Conservation (phyloP, 2,888 invertebrate species). For the Linnaemya tessellans region DNA sequence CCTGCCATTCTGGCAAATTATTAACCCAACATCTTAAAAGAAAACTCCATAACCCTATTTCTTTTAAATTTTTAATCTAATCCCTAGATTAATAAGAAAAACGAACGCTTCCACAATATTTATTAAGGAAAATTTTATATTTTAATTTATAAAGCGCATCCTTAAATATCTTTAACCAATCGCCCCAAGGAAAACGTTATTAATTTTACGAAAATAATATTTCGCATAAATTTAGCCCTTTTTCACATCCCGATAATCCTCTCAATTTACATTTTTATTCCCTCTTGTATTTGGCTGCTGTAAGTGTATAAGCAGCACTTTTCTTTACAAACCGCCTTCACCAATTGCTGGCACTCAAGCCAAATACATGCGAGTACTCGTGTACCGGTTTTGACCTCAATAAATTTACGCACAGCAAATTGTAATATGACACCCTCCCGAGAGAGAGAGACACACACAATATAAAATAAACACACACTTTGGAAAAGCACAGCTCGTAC, state of each 20-base stretch:
- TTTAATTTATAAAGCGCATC: not conserved
- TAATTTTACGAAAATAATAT: conserved; percentile 13
- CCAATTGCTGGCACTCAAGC: conserved; percentile 9
- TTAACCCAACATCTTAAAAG: not conserved
- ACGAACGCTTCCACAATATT: not conserved
- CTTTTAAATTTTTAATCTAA: not conserved
- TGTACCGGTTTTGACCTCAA: conserved; percentile 62
- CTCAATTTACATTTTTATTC: conserved; percentile 47
- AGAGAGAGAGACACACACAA: no score
- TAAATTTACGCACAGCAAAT: conserved; percentile 69
- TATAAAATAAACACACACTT: conserved; percentile 33
- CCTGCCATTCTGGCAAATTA: not conserved
- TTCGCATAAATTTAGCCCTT: conserved; percentile 43
- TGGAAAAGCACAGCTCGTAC: not conserved
- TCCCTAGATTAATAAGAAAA: not conserved
- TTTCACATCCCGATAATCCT: conserved; percentile 24
- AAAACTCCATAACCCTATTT: not conserved
- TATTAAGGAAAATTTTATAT: not conserved
- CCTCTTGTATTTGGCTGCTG: not conserved
- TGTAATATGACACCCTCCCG: conserved; percentile 67
- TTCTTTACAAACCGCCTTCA: not conserved
- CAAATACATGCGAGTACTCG: conserved; percentile 51
- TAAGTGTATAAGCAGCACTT: not conserved
- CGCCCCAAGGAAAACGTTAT: conserved; percentile 7
- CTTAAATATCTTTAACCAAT: not conserved